Percentiles rank a stretch among this genome's conserved stretches.
These are phyloP conservation scores for Scartelaos histophorus DNA, from an alignment of 2,113 vertebrate genomes.

Conservation along the genomic window DNA sequence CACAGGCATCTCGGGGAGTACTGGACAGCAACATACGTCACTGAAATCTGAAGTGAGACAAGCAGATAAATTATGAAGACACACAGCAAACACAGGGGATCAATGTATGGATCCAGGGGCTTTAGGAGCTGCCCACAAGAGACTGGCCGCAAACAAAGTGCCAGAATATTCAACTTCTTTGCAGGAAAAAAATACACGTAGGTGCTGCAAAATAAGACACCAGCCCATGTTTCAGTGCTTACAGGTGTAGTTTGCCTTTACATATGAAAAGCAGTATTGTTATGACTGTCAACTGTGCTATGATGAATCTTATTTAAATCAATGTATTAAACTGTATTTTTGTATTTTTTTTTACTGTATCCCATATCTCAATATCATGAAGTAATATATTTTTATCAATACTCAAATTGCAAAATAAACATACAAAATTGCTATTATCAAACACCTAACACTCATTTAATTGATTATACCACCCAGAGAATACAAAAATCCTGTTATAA, in stretches of 20 bases:
- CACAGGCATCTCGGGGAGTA: conserved; percentile 7
- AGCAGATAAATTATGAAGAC: conserved; percentile 6
- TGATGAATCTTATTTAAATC: not conserved
- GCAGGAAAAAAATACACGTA: not conserved
- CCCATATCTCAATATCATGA: not conserved
- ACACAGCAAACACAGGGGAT: conserved; percentile 12
- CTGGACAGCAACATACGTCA: not conserved
- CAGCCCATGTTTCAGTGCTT: not conserved
- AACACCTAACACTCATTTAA: not conserved
- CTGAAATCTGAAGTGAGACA: conserved; percentile 2
- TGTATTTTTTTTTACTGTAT: not conserved
- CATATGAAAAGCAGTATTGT: not conserved
- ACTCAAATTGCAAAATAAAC: not conserved
- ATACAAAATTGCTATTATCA: not conserved
- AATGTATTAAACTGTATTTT: not conserved
- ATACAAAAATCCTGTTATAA: no score
- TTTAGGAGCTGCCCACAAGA: conserved; percentile 20
- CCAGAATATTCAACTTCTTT: not conserved
- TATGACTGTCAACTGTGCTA: not conserved
- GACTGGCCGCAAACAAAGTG: conserved; percentile 5
- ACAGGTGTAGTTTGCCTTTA: not conserved
- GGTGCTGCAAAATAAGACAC: not conserved
- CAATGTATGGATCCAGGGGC: conserved; percentile 27
- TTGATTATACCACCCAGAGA: not conserved
- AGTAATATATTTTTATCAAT: not conserved